A percentile compares a stretch with the other conserved stretches of the same genome.
phyloP scores from a whole-genome alignment of 2,113 vertebrate genomes.

The Crotalus helleri region DNA sequence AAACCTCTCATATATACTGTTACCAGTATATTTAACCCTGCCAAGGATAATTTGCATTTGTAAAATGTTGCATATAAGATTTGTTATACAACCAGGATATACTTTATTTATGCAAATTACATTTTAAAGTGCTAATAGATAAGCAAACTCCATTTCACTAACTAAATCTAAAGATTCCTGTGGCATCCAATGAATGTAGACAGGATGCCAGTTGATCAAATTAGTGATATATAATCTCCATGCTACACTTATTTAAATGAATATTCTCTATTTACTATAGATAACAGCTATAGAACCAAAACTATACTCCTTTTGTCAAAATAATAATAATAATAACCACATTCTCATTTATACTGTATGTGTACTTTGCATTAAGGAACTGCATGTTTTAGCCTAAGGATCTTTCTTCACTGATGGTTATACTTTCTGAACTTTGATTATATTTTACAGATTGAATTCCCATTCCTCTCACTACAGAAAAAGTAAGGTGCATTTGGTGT shows the following conservation, averaged over 20 bases:
- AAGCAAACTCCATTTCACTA: not conserved
- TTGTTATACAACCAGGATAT: not conserved
- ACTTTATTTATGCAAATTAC: not conserved
- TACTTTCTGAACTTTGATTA: not conserved
- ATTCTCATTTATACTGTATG: not conserved
- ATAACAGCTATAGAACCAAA: not conserved
- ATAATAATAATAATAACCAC: not conserved
- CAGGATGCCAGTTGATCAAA: not conserved
- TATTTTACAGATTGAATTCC: not conserved
- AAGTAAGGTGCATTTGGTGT: not conserved
- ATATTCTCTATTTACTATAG: not conserved
- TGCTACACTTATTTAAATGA: not conserved
- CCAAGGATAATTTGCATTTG: not conserved
- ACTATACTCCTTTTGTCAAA: not conserved
- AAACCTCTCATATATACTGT: slow-evolving; percentile 5
- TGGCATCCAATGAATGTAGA: not conserved
- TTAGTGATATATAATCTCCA: not conserved
- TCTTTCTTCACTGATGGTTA: not conserved
- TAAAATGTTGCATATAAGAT: not conserved
- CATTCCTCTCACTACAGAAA: not conserved
- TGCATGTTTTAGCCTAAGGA: not conserved
- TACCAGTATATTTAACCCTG: not conserved
- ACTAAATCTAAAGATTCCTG: not conserved
- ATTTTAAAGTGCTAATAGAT: not conserved
- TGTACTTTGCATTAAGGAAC: not conserved